These are phyloP conservation scores for Sinohyriopsis cumingii DNA, from an alignment of 2,888 invertebrate species.

Conservation along the genomic window DNA sequence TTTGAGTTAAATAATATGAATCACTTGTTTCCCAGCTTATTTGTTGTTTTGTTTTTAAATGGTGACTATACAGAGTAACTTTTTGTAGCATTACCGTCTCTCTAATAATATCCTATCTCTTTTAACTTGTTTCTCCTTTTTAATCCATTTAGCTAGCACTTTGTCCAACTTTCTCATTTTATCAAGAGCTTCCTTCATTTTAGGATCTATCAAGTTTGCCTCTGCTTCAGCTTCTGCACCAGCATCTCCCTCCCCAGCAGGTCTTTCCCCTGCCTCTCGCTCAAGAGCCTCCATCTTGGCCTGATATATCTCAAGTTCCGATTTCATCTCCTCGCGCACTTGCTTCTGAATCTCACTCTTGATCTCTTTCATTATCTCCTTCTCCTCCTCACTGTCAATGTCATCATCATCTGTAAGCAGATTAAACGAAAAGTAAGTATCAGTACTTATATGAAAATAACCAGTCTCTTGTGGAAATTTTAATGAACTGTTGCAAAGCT, in stretches of 20 bases:
- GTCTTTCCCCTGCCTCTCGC: conserved; percentile 16
- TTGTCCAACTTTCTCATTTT: conserved; percentile 69
- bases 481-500: too few species aligned
- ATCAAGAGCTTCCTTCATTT: conserved; percentile 62
- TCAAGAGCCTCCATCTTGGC: conserved; percentile 49
- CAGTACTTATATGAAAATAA: too few species aligned
- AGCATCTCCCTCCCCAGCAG: conserved; percentile 17
- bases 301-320: conserved; percentile 60
- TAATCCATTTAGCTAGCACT: conserved; percentile 62
- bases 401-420: conserved; percentile 12
- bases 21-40: not conserved
- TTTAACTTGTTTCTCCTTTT: conserved; percentile 67
- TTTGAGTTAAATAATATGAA: not conserved
- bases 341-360: conserved; percentile 63
- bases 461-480: too few species aligned
- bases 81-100: conserved; percentile 48
- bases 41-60: not conserved
- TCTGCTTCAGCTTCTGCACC: conserved; percentile 34
- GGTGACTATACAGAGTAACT: not conserved
- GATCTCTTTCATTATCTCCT: conserved; percentile 64
- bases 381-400: conserved; percentile 68
- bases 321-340: conserved; percentile 65
- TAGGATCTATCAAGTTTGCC: conserved; percentile 61
- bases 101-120: conserved; percentile 64
- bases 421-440: not conserved